Conservation (phyloP, 2,888 invertebrate species). For the Amblyjoppa proteus region DNA sequence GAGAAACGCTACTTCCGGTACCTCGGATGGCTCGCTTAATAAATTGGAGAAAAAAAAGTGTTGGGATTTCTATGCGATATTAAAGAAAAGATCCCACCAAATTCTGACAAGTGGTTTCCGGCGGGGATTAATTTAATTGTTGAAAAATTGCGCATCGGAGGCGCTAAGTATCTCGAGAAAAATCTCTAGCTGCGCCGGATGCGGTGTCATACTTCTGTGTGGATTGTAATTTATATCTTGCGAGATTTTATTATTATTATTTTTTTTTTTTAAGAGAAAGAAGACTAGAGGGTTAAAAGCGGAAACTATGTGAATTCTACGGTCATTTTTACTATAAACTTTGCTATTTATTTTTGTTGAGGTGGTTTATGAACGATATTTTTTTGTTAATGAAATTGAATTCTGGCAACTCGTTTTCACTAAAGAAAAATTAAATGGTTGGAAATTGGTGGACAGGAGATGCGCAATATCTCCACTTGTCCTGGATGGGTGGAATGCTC, state of each 20-base stretch:
- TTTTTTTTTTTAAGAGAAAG: not conserved
- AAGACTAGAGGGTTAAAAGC: not conserved
- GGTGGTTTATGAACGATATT: too few species aligned
- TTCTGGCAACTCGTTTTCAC: too few species aligned
- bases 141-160: not conserved
- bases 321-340: not conserved
- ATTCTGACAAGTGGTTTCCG: not conserved
- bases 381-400: too few species aligned
- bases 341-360: too few species aligned
- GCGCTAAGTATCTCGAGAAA: not conserved
- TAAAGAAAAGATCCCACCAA: not conserved
- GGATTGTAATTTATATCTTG: not conserved
- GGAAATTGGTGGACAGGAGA: too few species aligned
- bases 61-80: not conserved
- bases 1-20: slow-evolving; percentile 63
- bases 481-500: too few species aligned
- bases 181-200: not conserved
- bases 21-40: not conserved
- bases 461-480: too few species aligned
- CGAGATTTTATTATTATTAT: not conserved
- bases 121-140: not conserved
- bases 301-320: not conserved
- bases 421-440: too few species aligned
- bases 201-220: not conserved
- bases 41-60: too few species aligned